phyloP scores from a whole-genome alignment of 2,113 vertebrate genomes.

The Psilopsiagon aymara region DNA sequence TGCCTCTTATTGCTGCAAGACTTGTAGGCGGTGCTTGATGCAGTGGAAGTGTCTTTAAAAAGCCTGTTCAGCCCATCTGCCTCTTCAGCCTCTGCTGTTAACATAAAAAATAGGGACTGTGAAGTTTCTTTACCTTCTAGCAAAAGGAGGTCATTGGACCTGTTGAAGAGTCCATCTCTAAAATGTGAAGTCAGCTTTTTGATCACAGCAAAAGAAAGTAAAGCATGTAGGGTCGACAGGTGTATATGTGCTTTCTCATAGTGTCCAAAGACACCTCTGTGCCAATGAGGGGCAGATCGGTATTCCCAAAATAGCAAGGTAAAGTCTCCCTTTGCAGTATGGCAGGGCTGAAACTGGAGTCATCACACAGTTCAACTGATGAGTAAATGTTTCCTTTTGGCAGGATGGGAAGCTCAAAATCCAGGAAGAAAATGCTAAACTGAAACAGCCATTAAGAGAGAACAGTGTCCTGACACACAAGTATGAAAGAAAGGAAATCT shows the following conservation, averaged over 20 bases:
- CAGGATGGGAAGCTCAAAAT: conserved; percentile 71
- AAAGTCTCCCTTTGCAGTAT: not conserved
- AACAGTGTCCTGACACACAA: conserved; percentile 34
- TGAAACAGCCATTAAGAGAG: conserved; percentile 58
- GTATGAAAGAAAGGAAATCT: not conserved
- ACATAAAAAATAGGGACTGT: not conserved
- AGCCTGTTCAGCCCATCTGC: rapidly evolving
- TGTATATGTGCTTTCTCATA: rapidly evolving
- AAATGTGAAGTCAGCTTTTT: not conserved
- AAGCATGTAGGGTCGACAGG: rapidly evolving
- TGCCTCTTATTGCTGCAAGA: not conserved
- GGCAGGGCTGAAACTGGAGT: not conserved
- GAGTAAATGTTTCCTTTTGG: conserved; percentile 22
- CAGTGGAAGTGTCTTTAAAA: not conserved
- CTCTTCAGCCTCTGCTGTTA: not conserved
- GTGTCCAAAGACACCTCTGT: not conserved
- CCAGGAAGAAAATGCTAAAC: conserved; percentile 74
- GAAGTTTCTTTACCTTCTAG: too few relatives aligned
- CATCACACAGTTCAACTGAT: not conserved
- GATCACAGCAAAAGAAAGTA: not conserved
- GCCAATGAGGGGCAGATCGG: not conserved
- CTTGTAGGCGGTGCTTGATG: too few relatives aligned
- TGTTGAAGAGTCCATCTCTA: not conserved
- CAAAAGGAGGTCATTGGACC: rapidly evolving
- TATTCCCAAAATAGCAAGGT: rapidly evolving